These are phyloP conservation scores for Amphiprion clarkii DNA, from an alignment of 2,797 vertebrate genomes.

Conservation along the genomic window DNA sequence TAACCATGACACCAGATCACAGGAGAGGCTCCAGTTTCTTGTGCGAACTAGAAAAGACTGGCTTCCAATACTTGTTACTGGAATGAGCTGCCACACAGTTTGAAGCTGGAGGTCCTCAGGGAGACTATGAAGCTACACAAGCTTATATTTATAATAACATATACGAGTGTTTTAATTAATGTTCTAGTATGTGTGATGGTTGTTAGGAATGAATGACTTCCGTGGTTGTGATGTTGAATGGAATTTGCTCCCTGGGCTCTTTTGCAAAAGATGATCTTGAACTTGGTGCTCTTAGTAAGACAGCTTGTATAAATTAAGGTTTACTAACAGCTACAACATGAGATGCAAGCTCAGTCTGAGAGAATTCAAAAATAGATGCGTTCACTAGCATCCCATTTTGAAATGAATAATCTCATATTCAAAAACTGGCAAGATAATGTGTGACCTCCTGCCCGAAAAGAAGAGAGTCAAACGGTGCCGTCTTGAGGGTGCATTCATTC, in stretches of 20 bases:
- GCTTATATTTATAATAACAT: neutral
- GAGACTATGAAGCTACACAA: neutral
- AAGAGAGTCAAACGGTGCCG: conserved; percentile 11
- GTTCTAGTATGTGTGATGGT: neutral
- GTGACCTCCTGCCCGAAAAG: conserved; percentile 8
- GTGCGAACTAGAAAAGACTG: neutral
- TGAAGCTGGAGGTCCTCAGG: neutral
- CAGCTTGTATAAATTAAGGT: neutral
- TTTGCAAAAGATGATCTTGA: neutral
- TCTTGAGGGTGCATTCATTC: conserved; percentile 8
- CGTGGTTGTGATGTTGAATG: neutral
- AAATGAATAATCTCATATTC: neutral
- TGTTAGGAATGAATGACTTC: neutral
- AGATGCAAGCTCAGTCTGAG: neutral
- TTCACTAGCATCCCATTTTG: neutral
- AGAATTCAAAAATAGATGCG: neutral
- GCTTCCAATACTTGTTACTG: neutral
- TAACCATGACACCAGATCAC: neutral
- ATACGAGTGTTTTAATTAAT: neutral
- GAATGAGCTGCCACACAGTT: neutral
- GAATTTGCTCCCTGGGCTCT: neutral
- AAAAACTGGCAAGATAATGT: conserved; percentile 5
- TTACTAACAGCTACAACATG: neutral
- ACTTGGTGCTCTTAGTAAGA: too few species aligned
- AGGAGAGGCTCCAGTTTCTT: neutral